Conservation (phyloP, 2,113 vertebrate species). For the Plecotus auritus region DNA sequence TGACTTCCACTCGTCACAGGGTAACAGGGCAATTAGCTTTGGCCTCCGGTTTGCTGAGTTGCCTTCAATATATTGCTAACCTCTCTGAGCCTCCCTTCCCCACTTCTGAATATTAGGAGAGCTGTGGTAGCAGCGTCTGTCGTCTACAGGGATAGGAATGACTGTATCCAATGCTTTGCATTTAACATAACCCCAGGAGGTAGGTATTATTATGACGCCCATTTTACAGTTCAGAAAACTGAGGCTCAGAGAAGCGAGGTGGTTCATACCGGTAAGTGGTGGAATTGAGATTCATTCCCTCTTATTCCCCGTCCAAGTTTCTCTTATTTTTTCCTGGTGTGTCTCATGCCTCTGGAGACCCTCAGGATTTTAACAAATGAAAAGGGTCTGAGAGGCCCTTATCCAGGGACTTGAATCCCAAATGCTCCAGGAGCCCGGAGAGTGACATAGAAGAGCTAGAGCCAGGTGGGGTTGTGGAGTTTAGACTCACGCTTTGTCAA, state of each 20-base stretch:
- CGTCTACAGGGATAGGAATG: background rate
- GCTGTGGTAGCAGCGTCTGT: background rate
- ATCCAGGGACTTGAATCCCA: background rate
- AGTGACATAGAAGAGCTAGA: background rate
- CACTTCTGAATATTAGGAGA: background rate
- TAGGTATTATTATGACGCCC: background rate
- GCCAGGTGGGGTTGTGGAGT: background rate
- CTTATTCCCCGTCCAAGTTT: background rate
- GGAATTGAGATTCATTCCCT: background rate
- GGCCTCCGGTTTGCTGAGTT: background rate
- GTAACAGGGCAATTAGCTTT: background rate
- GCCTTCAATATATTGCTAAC: background rate
- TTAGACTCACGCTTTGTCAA: background rate
- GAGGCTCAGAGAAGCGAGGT: background rate
- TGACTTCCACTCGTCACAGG: background rate
- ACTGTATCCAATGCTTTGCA: background rate
- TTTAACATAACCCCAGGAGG: background rate
- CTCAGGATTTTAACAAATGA: background rate
- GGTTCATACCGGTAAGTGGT: background rate
- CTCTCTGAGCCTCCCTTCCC: background rate
- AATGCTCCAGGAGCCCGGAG: background rate
- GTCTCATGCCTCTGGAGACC: background rate
- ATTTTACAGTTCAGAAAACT: background rate
- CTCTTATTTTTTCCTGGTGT: background rate
- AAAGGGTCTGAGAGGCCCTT: background rate